A percentile compares a stretch with the other conserved stretches of the same genome.
phyloP scores from a whole-genome alignment of 2,797 vertebrate species.

The Otolemur crassicaudatus region DNA sequence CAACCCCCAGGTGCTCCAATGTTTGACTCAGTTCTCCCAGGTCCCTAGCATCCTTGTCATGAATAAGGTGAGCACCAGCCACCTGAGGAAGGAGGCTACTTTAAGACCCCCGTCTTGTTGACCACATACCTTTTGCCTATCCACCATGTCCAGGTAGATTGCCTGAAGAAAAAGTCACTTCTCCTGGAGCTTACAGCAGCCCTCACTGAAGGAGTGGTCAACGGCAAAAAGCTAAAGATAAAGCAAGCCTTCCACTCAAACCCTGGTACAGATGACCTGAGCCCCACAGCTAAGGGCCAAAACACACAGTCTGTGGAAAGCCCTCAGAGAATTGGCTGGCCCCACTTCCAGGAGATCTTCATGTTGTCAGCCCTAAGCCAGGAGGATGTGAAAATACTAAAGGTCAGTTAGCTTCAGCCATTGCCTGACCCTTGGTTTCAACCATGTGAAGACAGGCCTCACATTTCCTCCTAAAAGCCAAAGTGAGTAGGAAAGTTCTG shows the following conservation, averaged over 20 bases:
- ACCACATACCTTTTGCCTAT: background rate
- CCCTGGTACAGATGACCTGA: background rate
- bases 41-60: constrained; percentile 94
- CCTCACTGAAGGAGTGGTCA: constrained; percentile 93
- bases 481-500: background rate
- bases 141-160: constrained; percentile 91
- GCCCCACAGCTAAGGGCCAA: background rate
- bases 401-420: constrained; percentile 86
- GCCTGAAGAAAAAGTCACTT: constrained; percentile 91
- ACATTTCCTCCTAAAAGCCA: background rate
- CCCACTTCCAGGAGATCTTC: constrained; percentile 95
- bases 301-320: constrained; percentile 53
- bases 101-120: background rate
- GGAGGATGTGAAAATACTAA: constrained; percentile 94
- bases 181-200: constrained; percentile 91
- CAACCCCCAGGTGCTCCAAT: constrained; percentile 92
- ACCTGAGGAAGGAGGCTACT: accelerated
- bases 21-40: constrained; percentile 89
- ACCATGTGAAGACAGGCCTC: constrained; percentile 5
- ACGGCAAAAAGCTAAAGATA: constrained; percentile 88
- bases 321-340: constrained; percentile 91
- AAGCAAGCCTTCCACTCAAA: constrained; percentile 21
- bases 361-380: constrained; percentile 93
- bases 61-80: constrained; percentile 92
- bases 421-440: background rate